Evolutionary conservation across 2,113 vertebrate species (phyloP), one percentile per base, ranked within the genome.

Genomic region (Chaetodon auriga): DNA sequence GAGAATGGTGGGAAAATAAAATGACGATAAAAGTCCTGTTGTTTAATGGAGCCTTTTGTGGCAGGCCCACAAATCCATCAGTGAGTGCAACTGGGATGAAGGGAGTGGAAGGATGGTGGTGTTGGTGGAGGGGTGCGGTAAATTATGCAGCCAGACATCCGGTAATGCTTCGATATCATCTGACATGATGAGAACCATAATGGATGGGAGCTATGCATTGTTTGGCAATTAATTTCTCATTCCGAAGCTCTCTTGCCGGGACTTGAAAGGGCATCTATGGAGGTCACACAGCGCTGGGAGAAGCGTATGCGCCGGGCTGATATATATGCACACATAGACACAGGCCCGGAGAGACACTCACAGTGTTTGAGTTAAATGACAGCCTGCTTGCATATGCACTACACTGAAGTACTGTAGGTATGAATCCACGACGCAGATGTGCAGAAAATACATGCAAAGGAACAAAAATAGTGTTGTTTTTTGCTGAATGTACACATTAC

Each of bases 161-260:
- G 91, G 94, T 96, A 96, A 96, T 93, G 95, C 96, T 94, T 80
- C 57, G 92, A 96, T 97, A 95, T 95, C 94, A 96, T 97, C 94
- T 95, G 95, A 96, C 96, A 96, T 96, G 96, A 97, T 96, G 96
- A 95, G 86, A 88, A 94, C 94, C 93, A 90, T 96, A 96, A 97
- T 97, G 95, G 96, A 97, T 95, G 94, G 95, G 95, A 93, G 94
- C 94, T 92, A 78, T 93, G 95, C 94, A 96, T 95, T 95, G 95
- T 96, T 96, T 96, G 95, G 94, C 95, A 96, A 96, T 97, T 97
- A 96, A 97, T 95, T 95, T 95, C 92, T 95, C 95, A 92, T 96
- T 96, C 95, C 93, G 88, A 9, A 68, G 79, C 86, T 82, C 84
- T 90, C 60, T 87, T 93, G 90, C 94, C 70, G 91, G 82, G 95